Conservation (phyloP, 92 coral and sea anemone genomes). For the Paragorgia papillata region DNA sequence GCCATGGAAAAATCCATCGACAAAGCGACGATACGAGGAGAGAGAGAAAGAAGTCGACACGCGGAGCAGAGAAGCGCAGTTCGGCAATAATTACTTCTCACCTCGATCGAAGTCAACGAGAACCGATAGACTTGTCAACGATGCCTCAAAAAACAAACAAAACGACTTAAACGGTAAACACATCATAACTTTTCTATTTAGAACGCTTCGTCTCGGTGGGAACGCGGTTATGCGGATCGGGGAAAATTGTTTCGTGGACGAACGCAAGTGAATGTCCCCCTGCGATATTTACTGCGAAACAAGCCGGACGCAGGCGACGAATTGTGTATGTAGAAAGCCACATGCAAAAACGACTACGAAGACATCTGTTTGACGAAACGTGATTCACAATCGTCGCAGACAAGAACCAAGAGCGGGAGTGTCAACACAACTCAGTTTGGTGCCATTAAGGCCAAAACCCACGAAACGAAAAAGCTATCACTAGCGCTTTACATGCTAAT, state of each 20-base stretch:
- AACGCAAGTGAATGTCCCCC: neutral
- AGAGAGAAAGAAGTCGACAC: no score
- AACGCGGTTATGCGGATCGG: no score
- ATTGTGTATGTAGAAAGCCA: neutral
- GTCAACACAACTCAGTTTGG: no score
- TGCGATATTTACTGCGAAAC: neutral
- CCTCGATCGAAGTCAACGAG: no score
- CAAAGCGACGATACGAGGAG: no score
- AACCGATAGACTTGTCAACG: constrained; percentile 3
- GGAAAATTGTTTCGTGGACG: neutral
- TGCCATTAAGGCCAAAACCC: no score
- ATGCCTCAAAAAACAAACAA: neutral
- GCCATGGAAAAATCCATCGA: no score
- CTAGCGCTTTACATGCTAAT: no score
- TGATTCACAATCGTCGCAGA: neutral
- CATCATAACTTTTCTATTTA: neutral
- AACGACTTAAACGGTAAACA: neutral
- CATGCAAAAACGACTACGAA: neutral
- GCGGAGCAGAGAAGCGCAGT: no score
- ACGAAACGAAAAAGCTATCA: no score
- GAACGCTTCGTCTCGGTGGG: neutral
- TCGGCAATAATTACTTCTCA: no score
- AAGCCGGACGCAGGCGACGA: neutral
- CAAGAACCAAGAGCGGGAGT: no score
- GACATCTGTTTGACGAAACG: neutral